A percentile compares a stretch with the other conserved stretches of the same genome.
Evolutionary conservation across 2,888 invertebrate genomes (phyloP).

Genomic region (Imbricaverruca yamaguchii): DNA sequence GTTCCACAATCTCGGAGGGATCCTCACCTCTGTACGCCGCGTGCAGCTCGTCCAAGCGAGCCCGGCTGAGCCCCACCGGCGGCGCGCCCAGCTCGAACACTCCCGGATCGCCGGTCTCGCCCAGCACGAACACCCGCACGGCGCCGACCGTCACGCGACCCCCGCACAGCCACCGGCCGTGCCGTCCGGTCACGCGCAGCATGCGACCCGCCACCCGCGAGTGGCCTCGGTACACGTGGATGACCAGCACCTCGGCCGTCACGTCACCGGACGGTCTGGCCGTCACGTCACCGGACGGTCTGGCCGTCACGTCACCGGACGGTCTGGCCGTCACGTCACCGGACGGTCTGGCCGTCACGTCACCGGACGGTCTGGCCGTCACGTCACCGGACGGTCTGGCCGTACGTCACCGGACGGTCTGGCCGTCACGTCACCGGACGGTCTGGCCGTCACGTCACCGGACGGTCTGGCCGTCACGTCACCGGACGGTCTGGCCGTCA

Average conservation of each 20-base stretch:
- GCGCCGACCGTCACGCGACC: neutral
- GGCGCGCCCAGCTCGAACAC: neutral
- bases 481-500: too few relatives aligned
- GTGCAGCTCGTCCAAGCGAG: neutral
- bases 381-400: too few relatives aligned
- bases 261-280: neutral
- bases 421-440: too few relatives aligned
- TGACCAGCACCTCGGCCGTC: neutral
- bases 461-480: too few relatives aligned
- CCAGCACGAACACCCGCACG: neutral
- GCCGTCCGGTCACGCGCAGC: neutral
- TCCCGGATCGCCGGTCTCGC: neutral
- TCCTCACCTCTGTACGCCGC: neutral
- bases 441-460: too few relatives aligned
- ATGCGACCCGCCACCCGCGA: neutral
- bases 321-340: too few relatives aligned
- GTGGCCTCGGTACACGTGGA: constrained; percentile 4
- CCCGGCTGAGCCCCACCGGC: neutral
- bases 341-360: too few relatives aligned
- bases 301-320: too few relatives aligned
- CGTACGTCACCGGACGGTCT: too few relatives aligned
- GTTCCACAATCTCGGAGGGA: neutral
- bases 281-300: too few relatives aligned
- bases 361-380: neutral
- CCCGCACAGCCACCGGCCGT: neutral